Percentiles rank a stretch among this genome's conserved stretches.
Conservation (phyloP, 2,888 invertebrate genomes). For the Agrypnus murinus region DNA sequence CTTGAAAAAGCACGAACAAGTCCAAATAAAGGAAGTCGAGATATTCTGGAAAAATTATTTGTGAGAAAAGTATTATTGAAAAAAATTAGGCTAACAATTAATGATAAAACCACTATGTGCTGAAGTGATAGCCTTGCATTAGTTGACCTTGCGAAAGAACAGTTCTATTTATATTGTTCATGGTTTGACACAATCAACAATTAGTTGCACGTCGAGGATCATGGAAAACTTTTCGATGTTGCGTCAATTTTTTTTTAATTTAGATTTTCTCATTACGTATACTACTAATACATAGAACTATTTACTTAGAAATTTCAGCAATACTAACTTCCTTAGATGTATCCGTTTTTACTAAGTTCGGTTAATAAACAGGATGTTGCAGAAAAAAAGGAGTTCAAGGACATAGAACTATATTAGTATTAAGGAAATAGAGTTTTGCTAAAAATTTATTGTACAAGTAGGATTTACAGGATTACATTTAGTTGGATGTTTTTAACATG, state of each 20-base stretch:
- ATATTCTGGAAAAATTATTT: background rate
- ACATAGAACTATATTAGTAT: too few species aligned
- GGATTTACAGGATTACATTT: too few species aligned
- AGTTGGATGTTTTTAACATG: too few species aligned
- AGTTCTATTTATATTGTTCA: constrained; percentile 28
- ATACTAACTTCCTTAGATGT: too few species aligned
- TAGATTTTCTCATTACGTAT: too few species aligned
- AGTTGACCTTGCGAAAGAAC: constrained; percentile 32
- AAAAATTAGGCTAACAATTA: background rate
- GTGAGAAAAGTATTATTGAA: background rate
- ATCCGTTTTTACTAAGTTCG: too few species aligned
- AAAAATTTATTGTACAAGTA: too few species aligned
- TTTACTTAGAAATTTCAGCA: too few species aligned
- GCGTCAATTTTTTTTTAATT: background rate
- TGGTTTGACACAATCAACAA: constrained; percentile 31
- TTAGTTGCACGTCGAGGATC: constrained; percentile 17
- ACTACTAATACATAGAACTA: too few species aligned
- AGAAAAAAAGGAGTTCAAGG: too few species aligned
- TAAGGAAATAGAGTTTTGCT: too few species aligned
- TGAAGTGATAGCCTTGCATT: constrained; percentile 34
- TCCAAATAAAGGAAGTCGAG: constrained; percentile 5
- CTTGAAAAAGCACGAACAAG: background rate
- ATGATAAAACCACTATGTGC: constrained; percentile 22
- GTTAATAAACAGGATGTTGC: too few species aligned
- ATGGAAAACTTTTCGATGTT: constrained; percentile 12